Evolutionary conservation across 2,797 vertebrate genomes (phyloP).

Genomic region (Epinephelus coioides): DNA sequence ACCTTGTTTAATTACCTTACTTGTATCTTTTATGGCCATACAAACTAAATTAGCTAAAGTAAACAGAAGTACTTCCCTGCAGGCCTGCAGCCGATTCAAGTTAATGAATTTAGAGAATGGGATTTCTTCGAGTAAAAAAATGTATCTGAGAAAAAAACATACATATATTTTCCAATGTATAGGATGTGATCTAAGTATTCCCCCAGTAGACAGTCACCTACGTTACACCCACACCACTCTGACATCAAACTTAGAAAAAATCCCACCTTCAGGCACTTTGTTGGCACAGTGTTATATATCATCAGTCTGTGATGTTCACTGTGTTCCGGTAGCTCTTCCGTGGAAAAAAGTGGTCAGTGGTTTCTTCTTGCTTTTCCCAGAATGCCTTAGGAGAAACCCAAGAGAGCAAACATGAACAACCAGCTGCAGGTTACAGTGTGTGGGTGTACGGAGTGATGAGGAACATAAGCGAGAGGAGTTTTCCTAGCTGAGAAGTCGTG

Average conservation of each 20-base stretch:
- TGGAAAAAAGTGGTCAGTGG: neutral
- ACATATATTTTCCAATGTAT: neutral
- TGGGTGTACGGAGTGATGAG: conserved; percentile 44
- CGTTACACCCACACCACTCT: conserved; percentile 39
- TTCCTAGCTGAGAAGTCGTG: conserved; percentile 8
- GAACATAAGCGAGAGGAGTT: neutral
- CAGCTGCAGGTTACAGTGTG: conserved; percentile 36
- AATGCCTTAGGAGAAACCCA: conserved; percentile 31
- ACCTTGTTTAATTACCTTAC: conserved; percentile 61
- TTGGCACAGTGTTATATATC: neutral
- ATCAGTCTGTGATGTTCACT: neutral
- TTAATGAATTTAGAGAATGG: conserved; percentile 14
- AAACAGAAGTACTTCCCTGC: conserved; percentile 13
- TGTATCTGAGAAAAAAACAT: too few relatives aligned
- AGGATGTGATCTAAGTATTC: conserved; percentile 38
- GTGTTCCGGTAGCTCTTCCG: conserved; percentile 2
- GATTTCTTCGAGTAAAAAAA: conserved; percentile 1
- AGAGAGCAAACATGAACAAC: conserved; percentile 12
- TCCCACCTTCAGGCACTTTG: conserved; percentile 20
- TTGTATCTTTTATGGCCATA: conserved; percentile 6
- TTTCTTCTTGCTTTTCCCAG: conserved; percentile 41
- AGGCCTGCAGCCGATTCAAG: neutral
- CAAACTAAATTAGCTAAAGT: conserved; percentile 39
- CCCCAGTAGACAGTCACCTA: conserved; percentile 31
- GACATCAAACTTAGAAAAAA: conserved; percentile 16